These are phyloP conservation scores for Astatoreochromis straeleni DNA, from an alignment of 2,113 vertebrate genomes.

Conservation along the genomic window DNA sequence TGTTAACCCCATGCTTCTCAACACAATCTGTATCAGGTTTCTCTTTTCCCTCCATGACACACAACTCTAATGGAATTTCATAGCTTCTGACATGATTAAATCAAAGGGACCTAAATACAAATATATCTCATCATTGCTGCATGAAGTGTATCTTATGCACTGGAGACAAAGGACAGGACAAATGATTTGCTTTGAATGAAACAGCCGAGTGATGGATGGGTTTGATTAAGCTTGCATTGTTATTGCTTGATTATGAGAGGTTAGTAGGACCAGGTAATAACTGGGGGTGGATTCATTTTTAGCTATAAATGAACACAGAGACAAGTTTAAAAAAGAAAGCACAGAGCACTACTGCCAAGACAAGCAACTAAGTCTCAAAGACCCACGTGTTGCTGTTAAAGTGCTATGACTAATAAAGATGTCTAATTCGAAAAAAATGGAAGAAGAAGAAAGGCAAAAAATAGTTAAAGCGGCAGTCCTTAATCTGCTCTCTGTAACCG, in stretches of 20 bases:
- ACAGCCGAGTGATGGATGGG: background rate
- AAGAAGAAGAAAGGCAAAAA: background rate
- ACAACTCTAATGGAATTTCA: background rate
- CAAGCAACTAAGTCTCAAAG: background rate
- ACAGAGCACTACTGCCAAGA: background rate
- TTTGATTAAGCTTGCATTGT: conserved; percentile 16
- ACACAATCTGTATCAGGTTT: background rate
- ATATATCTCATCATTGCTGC: background rate
- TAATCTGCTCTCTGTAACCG: background rate
- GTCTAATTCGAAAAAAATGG: background rate
- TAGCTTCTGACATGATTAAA: background rate
- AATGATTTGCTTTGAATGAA: background rate
- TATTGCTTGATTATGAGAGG: conserved; percentile 17
- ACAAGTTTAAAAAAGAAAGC: background rate
- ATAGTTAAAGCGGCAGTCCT: background rate
- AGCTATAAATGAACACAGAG: background rate
- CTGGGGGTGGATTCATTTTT: background rate
- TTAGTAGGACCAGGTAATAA: background rate
- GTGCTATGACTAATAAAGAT: background rate
- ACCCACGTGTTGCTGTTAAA: background rate
- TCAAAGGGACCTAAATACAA: background rate
- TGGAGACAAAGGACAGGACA: background rate
- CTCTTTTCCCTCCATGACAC: background rate
- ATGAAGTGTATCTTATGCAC: background rate
- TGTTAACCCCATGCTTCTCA: background rate